Evolutionary conservation across 2,888 invertebrate genomes (phyloP).

Genomic region (Pammene fasciana): DNA sequence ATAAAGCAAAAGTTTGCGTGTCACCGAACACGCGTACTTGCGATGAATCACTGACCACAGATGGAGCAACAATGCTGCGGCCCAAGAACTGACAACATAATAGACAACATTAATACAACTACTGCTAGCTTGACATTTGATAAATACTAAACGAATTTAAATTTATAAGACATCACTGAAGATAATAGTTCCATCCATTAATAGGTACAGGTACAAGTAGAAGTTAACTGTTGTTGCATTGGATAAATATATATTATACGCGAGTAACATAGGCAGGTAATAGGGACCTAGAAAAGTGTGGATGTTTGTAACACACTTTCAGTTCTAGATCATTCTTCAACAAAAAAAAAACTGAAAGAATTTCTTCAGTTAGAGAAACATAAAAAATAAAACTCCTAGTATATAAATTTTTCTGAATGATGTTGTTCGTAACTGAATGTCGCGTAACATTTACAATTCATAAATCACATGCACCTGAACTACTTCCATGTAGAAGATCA

Average conservation of each 20-base stretch:
- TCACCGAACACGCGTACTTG: conserved; percentile 15
- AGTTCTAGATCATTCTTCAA: too few relatives aligned
- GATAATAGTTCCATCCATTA: background rate
- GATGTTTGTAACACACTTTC: too few relatives aligned
- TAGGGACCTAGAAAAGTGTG: too few relatives aligned
- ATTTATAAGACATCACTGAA: conserved; percentile 25
- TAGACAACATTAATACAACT: conserved; percentile 35
- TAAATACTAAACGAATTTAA: conserved; percentile 31
- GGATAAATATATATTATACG: too few relatives aligned
- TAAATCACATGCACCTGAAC: conserved; percentile 4
- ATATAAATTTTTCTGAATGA: too few relatives aligned
- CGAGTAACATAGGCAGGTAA: too few relatives aligned
- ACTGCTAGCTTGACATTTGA: conserved; percentile 35
- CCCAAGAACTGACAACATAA: conserved; percentile 37
- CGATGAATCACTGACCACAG: conserved; percentile 40
- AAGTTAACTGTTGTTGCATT: too few relatives aligned
- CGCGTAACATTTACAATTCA: background rate
- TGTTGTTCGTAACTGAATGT: background rate
- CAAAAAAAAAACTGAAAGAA: too few relatives aligned
- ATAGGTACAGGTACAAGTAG: too few relatives aligned
- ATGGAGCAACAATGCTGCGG: conserved; percentile 34
- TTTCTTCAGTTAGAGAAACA: too few relatives aligned
- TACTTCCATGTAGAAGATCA: background rate
- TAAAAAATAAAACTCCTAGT: too few relatives aligned
- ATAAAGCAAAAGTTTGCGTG: conserved; percentile 11